A percentile compares a stretch with the other conserved stretches of the same genome.
phyloP scores from a whole-genome alignment of 2,888 invertebrate genomes.

The Dermolepida albohirtum region DNA sequence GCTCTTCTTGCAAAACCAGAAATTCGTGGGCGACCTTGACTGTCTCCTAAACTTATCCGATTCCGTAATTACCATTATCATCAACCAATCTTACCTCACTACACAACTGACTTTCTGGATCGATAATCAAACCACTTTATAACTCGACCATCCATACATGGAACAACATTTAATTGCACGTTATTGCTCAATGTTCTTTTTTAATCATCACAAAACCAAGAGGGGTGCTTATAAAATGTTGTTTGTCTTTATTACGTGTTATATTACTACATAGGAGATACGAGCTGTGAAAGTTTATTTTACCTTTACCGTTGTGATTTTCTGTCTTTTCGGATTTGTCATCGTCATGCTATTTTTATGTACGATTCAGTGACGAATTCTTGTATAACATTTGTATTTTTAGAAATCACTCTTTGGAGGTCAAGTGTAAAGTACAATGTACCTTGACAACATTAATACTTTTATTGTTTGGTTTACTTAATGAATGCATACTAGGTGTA shows the following conservation, averaged over 20 bases:
- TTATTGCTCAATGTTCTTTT: slow-evolving; percentile 6
- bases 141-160: slow-evolving; percentile 23
- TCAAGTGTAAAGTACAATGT: slow-evolving; percentile 33
- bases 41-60: slow-evolving; percentile 14
- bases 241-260: slow-evolving; percentile 4
- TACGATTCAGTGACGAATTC: slow-evolving; percentile 27
- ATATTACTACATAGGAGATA: background rate
- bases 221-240: slow-evolving; percentile 12
- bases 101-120: slow-evolving; percentile 8
- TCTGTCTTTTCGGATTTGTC: slow-evolving; percentile 17
- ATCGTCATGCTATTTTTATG: background rate
- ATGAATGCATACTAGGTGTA: background rate
- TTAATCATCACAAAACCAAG: background rate
- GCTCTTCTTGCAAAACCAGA: slow-evolving; percentile 19
- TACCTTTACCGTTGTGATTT: slow-evolving; percentile 1
- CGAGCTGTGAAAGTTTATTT: background rate
- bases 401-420: slow-evolving; percentile 18
- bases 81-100: background rate
- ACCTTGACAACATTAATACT: slow-evolving; percentile 26
- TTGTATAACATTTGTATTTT: slow-evolving; percentile 22
- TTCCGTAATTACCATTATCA: slow-evolving; percentile 12
- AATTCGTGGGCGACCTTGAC: slow-evolving; percentile 38
- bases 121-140: slow-evolving; percentile 20
- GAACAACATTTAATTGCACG: slow-evolving; percentile 23
- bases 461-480: slow-evolving; percentile 17